Conservation (phyloP, 1,140 invertebrate genomes). For the Zaprionus camerounensis region DNA sequence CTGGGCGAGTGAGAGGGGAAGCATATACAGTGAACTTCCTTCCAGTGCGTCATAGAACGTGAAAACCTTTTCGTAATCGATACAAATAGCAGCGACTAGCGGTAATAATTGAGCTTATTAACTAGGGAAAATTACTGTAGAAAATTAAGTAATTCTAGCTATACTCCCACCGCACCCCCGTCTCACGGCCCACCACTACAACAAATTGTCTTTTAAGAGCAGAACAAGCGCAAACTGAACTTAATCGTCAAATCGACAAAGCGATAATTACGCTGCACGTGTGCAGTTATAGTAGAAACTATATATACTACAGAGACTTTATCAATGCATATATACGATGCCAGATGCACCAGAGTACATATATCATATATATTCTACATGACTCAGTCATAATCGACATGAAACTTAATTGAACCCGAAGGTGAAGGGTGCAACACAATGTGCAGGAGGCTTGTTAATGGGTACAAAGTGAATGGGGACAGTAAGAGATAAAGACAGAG, state of each 20-base stretch:
- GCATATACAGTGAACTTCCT: not conserved
- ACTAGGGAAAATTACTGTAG: not conserved
- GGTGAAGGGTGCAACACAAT: conserved; percentile 6
- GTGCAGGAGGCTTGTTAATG: conserved; percentile 1
- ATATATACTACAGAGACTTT: not conserved
- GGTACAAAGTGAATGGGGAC: not conserved
- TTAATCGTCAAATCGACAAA: not conserved
- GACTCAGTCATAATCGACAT: conserved; percentile 8
- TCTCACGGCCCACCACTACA: not conserved
- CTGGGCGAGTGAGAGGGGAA: conserved; percentile 1
- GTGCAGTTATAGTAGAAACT: not conserved
- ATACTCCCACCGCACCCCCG: not conserved
- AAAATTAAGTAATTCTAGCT: not conserved
- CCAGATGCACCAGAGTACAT: not conserved
- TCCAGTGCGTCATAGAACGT: not conserved
- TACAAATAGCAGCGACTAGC: not conserved
- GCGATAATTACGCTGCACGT: conserved; percentile 5
- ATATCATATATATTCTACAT: not conserved
- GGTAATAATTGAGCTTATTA: not conserved
- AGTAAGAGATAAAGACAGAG: not conserved
- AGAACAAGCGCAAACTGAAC: not conserved
- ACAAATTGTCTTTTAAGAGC: not conserved
- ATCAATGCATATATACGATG: not conserved
- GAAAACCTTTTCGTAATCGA: not conserved
- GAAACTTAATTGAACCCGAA: conserved; percentile 4